phyloP scores from a whole-genome alignment of 92 coral and sea anemone species.

The Blastomussa wellsi region DNA sequence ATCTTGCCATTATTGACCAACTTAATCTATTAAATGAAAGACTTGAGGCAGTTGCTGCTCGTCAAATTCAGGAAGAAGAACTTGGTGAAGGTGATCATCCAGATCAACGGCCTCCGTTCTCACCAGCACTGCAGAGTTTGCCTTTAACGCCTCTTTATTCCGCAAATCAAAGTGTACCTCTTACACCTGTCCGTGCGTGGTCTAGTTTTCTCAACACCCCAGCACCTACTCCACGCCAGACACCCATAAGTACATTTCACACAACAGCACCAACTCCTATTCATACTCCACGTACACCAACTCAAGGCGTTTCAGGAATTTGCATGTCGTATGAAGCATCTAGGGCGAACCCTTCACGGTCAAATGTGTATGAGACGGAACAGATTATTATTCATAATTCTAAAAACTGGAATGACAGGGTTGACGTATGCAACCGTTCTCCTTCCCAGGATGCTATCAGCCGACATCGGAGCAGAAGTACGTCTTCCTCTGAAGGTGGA shows the following conservation, averaged over 20 bases:
- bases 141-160: constrained; percentile 53
- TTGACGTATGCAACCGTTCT: constrained; percentile 5
- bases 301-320: constrained; percentile 25
- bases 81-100: constrained; percentile 25
- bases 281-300: constrained; percentile 27
- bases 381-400: background rate
- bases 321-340: background rate
- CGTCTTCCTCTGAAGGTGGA: constrained; percentile 25
- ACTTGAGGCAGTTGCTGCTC: constrained; percentile 78
- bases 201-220: constrained; percentile 32
- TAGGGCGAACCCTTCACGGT: background rate
- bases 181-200: constrained; percentile 44
- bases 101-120: constrained; percentile 41
- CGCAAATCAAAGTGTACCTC: constrained; percentile 52
- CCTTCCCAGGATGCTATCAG: constrained; percentile 22
- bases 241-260: constrained; percentile 29
- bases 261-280: constrained; percentile 35
- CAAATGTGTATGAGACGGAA: background rate
- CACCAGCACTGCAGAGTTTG: constrained; percentile 51
- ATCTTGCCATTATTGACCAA: constrained; percentile 44
- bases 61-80: constrained; percentile 61
- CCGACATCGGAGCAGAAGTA: constrained; percentile 32
- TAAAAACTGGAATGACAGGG: background rate
- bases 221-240: constrained; percentile 37
- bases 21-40: constrained; percentile 62